These are phyloP conservation scores for Drosophila parabipectinata DNA, from an alignment of 1,140 invertebrate genomes.

Conservation along the genomic window DNA sequence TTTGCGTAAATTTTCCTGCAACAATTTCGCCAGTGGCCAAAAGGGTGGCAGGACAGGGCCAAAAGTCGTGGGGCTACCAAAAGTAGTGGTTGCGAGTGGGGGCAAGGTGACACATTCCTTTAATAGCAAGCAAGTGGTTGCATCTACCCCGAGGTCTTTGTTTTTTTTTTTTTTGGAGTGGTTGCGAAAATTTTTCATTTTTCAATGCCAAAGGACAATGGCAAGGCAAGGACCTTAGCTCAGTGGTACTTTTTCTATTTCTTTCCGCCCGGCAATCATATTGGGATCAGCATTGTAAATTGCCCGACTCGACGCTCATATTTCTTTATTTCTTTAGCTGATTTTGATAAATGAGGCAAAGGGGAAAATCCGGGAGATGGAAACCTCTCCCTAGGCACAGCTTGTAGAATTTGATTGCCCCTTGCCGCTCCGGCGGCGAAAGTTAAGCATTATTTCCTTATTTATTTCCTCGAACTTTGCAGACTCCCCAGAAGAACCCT, in stretches of 20 bases:
- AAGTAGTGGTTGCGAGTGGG: neutral
- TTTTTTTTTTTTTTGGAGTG: constrained; percentile 28
- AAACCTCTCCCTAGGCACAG: constrained; percentile 35
- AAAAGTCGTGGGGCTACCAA: neutral
- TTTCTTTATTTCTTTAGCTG: constrained; percentile 49
- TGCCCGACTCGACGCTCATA: constrained; percentile 46
- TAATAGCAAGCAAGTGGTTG: constrained; percentile 34
- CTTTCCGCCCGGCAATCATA: constrained; percentile 45
- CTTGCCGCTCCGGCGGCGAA: constrained; percentile 27
- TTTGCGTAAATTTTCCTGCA: constrained; percentile 64
- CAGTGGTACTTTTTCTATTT: constrained; percentile 10
- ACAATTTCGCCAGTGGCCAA: constrained; percentile 54
- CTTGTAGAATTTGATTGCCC: constrained; percentile 60
- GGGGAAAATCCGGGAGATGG: constrained; percentile 17
- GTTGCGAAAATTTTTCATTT: constrained; percentile 34
- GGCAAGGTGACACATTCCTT: constrained; percentile 47
- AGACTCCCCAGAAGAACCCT: constrained; percentile 37
- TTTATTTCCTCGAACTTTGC: constrained; percentile 66
- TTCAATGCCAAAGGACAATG: constrained; percentile 46
- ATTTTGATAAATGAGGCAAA: constrained; percentile 71
- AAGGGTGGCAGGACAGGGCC: constrained; percentile 1
- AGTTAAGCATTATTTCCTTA: constrained; percentile 77
- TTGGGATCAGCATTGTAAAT: constrained; percentile 52
- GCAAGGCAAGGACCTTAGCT: constrained; percentile 18
- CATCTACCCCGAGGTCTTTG: constrained; percentile 25